Evolutionary conservation across 2,113 vertebrate species (phyloP), one percentile per base, ranked within the genome.

Genomic region (Otolemur garnettii): DNA sequence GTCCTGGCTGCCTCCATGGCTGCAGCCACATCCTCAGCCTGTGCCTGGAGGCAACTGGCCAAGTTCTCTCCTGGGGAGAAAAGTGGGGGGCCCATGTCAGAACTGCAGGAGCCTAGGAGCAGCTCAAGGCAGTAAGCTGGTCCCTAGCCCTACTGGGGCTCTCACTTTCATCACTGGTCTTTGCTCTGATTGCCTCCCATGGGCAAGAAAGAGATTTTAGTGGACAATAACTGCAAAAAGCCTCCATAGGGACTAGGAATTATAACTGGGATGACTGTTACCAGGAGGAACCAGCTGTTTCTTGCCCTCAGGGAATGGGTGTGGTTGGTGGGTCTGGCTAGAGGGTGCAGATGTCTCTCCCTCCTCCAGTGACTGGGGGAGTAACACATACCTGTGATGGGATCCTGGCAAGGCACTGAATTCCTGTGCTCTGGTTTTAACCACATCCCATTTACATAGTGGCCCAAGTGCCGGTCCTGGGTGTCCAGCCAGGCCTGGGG

Each of bases 401-500:
- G 98, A 30, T 98, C 98, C 90, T 96, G 97, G 79, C 96, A 95
- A 24, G 91, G 38, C 11, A 89, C 93, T 0, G 95, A 95, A 57
- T 93, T 91, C 60, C 98, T 93, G 21, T 97, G 91, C 8, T 97
- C 97, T 0, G 98, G 98, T 53, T 98, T 98, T 57, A 98, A 57
- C 98, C 98, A 98, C 24, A 92, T 94, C 6, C 98, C 98, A 9
- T 94, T 92, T 9, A 98, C 83, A 62, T 97, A 98, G 97, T 98
- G 98, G 24, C 98, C 98, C 87, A 98, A 91, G 59, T 57, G 96
- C 24, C 96, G 96, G 18, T 97, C 92, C 38, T 98, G 98, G 21
- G 94, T 81, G 38, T 98, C 98, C 87, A 98, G 97, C 98, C 98
- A 98, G 68, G 98, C 98, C 98, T 98, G 91, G 28, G 28, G 35